Conservation (phyloP, 92 coral and sea anemone species). For the Porites evermanni region DNA sequence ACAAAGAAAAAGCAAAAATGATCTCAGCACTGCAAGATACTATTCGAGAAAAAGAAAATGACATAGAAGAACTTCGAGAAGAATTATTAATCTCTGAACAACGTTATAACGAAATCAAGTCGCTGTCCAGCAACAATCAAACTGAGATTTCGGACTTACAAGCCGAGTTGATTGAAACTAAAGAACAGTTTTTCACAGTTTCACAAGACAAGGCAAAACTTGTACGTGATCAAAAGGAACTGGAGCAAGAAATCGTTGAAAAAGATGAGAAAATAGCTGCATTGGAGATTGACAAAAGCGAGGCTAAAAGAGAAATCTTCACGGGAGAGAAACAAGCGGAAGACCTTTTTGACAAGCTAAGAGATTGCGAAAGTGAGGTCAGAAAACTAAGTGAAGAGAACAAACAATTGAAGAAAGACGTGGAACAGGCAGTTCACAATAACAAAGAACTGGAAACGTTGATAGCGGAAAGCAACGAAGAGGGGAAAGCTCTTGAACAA, state of each 20-base stretch:
- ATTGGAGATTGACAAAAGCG: slow-evolving; percentile 56
- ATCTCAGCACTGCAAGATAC: slow-evolving; percentile 48
- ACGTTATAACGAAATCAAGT: slow-evolving; percentile 61
- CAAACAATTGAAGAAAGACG: slow-evolving; percentile 40
- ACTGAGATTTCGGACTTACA: slow-evolving; percentile 66
- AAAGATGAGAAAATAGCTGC: slow-evolving; percentile 66
- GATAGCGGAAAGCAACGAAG: slow-evolving; percentile 44
- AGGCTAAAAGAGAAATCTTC: slow-evolving; percentile 52
- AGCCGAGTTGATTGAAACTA: slow-evolving; percentile 56
- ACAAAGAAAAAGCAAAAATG: slow-evolving; percentile 60
- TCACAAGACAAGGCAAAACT: slow-evolving; percentile 60
- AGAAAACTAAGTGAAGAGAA: slow-evolving; percentile 55
- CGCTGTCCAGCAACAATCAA: slow-evolving; percentile 59
- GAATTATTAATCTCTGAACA: slow-evolving; percentile 61
- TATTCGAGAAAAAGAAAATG: slow-evolving; percentile 70
- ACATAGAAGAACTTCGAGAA: slow-evolving; percentile 59
- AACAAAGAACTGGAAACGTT: slow-evolving; percentile 62
- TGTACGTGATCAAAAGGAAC: slow-evolving; percentile 41
- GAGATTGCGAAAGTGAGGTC: slow-evolving; percentile 51
- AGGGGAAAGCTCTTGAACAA: slow-evolving; percentile 48
- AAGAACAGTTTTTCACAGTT: slow-evolving; percentile 60
- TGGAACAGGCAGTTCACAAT: slow-evolving; percentile 48
- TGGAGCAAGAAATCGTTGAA: slow-evolving; percentile 61
- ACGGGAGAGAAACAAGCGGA: slow-evolving; percentile 58
- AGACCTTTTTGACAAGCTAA: slow-evolving; percentile 56